These are phyloP conservation scores for Myripristis murdjan DNA, from an alignment of 2,797 vertebrate genomes.

Conservation along the genomic window DNA sequence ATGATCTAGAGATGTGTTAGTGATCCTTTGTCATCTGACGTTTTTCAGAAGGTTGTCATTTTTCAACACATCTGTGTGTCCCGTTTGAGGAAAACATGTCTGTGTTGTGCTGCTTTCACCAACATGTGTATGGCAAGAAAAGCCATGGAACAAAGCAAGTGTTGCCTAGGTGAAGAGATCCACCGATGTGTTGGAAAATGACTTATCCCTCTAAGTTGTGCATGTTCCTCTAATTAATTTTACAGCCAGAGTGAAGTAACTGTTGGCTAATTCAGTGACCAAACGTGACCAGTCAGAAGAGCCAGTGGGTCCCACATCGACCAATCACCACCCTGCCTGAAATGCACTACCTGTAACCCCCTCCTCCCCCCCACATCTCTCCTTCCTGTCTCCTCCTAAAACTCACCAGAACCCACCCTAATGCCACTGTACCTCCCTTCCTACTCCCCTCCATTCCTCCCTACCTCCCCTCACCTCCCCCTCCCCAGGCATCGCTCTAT, in stretches of 20 bases:
- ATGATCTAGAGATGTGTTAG: slow-evolving; percentile 28
- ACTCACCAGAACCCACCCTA: slow-evolving; percentile 91
- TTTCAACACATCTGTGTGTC: slow-evolving; percentile 35
- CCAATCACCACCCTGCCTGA: slow-evolving; percentile 86
- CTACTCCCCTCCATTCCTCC: slow-evolving; percentile 85
- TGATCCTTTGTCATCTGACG: slow-evolving; percentile 29
- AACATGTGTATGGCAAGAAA: background rate
- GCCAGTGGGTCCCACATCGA: slow-evolving; percentile 89
- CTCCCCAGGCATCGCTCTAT: slow-evolving; percentile 97
- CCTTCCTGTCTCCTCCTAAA: slow-evolving; percentile 90
- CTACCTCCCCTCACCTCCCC: slow-evolving; percentile 85
- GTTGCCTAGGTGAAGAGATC: background rate
- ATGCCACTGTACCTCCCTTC: slow-evolving; percentile 85
- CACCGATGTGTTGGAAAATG: slow-evolving; percentile 52
- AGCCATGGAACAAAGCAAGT: background rate
- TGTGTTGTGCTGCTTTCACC: background rate
- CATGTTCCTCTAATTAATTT: slow-evolving; percentile 56
- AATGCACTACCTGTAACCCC: slow-evolving; percentile 79
- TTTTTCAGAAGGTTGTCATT: slow-evolving; percentile 45
- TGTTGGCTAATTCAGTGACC: slow-evolving; percentile 57
- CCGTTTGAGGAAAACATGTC: background rate
- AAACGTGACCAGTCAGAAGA: slow-evolving; percentile 97
- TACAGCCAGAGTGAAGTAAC: slow-evolving; percentile 55
- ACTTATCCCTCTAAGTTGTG: slow-evolving; percentile 54
- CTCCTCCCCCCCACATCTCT: slow-evolving; percentile 82